Evolutionary conservation across 2,113 vertebrate genomes (phyloP), one percentile per base, ranked within the genome.

Genomic region (Protobothrops mucrosquamatus): DNA sequence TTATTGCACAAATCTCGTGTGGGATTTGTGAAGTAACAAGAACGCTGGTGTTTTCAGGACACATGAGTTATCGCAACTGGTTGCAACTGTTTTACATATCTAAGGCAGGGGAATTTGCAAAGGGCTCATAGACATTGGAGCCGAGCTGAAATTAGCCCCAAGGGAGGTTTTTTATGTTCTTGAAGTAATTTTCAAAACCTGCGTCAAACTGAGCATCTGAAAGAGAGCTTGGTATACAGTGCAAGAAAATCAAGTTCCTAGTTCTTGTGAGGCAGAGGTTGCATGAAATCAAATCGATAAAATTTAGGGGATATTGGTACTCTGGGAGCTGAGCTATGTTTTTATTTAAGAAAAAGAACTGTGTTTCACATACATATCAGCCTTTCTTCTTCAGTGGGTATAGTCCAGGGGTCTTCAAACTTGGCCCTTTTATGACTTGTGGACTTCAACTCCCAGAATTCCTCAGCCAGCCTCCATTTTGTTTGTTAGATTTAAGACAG

Each of bases 11-110:
- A 95, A 94, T 92, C 64, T 91, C 93, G 52, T 88, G n/a, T 29
- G 61, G 93, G 94, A 94, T 96, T 95, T 94, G 18, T 51, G 93
- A 95, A 92, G 90, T 54, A 22, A 92, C 22, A 86, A 11, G 0
- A 39, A 94, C 43, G 86, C 69, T 91, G 93, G 14, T 48, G 46
- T 23, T 46, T 7, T 91, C 29, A 86, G 51, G 85, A 94, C 95
- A 93, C 86, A 74, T 86, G n/a, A 20, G 74, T 14, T 4, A 20
- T 24, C 23, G 59, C 18, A 91, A 46, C 89, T 93, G n/a, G 81
- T 87, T 90, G 51, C 26, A 2, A 14, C n/a, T 0, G 86, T 18
- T 92, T 94, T 90, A n/a, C 88, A 85, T 48, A 11, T 48, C 87
- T 93, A 91, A 6, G 24, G 18, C 57, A 29, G 39, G 81, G 6